Base-by-base conservation (phyloP, 2,797 vertebrate species). In the Semotilus atromaculatus region DNA sequence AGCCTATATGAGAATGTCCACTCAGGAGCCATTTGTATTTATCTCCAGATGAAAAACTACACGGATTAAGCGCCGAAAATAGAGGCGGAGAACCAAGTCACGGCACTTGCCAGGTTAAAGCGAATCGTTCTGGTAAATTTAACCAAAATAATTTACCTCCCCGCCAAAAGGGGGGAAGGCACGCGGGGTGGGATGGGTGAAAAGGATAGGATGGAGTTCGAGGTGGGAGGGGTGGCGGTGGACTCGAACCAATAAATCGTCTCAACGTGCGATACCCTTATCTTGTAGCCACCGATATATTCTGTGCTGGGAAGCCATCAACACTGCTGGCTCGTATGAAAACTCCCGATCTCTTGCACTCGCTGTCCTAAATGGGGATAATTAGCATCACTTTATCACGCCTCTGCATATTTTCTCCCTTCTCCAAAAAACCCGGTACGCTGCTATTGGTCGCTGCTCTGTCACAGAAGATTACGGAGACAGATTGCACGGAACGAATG, bases 371-470 rank as follows among this genome's bases (percentile, higher is more conserved):
- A 97, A 98, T 96, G 96, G 95, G 96, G 97, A 96, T 98, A 99
- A 99, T 98, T 97, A 97, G 96, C 96, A 96, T 96, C 96, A 96
- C 96, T 99, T 99, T 99, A 99, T 98, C 98, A 97, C 95, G 95
- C 96, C 95, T 96, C 95, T 96, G 94, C 97, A 99, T 97, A 96
- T 96, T 97, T 97, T 93, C 96, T 96, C 96, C 95, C 95, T 95
- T 95, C 96, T 96, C 96, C 97, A 96, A 97, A 97, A 97, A 96
- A 96, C 90, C 91, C 91, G 93, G 95, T 96, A 92, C 93, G 95
- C 96, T 95, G 95, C 95, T 93, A 96, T 98, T 98, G 97, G 97
- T 96, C 96, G 97, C 95, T 94, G 95, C 95, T 96, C 97, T 97
- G 97, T 97, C 95, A 94, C 93, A 96, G 97, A 96, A 98, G 98